phyloP scores from a whole-genome alignment of 2,888 invertebrate genomes.

The Poecilus cupreus region DNA sequence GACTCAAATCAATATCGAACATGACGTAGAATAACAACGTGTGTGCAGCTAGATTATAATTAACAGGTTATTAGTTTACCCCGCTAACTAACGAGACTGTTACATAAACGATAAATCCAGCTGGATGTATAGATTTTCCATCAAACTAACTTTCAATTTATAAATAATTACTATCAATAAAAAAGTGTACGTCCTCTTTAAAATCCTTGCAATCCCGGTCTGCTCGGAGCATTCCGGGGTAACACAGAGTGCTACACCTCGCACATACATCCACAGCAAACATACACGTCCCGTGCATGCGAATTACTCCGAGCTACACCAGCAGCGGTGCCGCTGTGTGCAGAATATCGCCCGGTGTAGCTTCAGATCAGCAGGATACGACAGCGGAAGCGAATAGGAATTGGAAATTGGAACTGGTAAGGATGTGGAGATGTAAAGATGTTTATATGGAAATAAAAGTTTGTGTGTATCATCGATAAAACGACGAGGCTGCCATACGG shows the following conservation, averaged over 20 bases:
- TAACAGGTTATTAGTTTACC: slow-evolving; percentile 19
- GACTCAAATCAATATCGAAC: too few species aligned
- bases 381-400: not conserved
- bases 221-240: not conserved
- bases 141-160: not conserved
- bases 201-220: not conserved
- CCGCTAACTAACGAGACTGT: not conserved
- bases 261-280: not conserved
- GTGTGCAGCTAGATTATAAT: not conserved
- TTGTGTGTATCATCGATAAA: too few species aligned
- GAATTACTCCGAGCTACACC: not conserved
- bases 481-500: too few species aligned
- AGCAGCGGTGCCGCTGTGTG: not conserved
- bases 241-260: too few species aligned
- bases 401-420: not conserved
- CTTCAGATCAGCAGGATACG: not conserved
- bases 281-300: not conserved
- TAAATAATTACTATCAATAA: not conserved
- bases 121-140: not conserved
- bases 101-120: not conserved
- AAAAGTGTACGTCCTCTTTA: not conserved
- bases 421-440: too few species aligned
- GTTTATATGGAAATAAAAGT: too few species aligned
- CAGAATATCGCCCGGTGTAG: not conserved
- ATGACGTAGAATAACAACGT: too few species aligned